These are phyloP conservation scores for Pelobates fuscus DNA, from an alignment of 2,113 vertebrate genomes.

Conservation along the genomic window DNA sequence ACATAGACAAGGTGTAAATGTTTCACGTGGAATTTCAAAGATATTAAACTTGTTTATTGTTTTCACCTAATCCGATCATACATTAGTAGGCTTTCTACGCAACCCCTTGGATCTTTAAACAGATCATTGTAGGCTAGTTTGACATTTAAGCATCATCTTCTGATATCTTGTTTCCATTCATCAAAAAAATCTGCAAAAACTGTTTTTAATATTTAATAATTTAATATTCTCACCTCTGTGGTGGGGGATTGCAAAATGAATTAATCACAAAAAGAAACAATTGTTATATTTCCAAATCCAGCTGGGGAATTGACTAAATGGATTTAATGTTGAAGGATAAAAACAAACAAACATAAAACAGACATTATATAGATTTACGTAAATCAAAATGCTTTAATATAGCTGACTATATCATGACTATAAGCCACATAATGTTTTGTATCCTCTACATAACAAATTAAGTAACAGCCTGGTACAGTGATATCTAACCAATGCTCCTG, in stretches of 20 bases:
- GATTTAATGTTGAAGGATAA: no score
- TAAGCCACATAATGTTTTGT: no score
- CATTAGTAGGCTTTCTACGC: neutral
- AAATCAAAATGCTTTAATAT: no score
- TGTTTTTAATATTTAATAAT: neutral
- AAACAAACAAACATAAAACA: no score
- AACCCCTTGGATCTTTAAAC: slow-evolving; percentile 24
- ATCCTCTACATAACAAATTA: no score
- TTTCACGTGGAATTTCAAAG: neutral
- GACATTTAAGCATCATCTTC: slow-evolving; percentile 5
- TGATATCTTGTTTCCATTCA: neutral
- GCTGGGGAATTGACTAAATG: no score
- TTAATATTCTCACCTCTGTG: neutral
- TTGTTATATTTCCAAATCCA: neutral
- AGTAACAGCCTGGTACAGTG: no score
- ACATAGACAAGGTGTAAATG: neutral
- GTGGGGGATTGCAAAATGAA: neutral
- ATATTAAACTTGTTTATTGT: neutral
- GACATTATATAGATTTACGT: no score
- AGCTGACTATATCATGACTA: no score
- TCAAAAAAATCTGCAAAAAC: neutral
- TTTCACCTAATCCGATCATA: slow-evolving; percentile 15
- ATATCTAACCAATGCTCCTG: no score
- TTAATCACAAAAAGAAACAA: neutral
- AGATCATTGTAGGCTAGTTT: slow-evolving; percentile 13